phyloP scores from a whole-genome alignment of 2,888 invertebrate species.

The Netelia inedita region DNA sequence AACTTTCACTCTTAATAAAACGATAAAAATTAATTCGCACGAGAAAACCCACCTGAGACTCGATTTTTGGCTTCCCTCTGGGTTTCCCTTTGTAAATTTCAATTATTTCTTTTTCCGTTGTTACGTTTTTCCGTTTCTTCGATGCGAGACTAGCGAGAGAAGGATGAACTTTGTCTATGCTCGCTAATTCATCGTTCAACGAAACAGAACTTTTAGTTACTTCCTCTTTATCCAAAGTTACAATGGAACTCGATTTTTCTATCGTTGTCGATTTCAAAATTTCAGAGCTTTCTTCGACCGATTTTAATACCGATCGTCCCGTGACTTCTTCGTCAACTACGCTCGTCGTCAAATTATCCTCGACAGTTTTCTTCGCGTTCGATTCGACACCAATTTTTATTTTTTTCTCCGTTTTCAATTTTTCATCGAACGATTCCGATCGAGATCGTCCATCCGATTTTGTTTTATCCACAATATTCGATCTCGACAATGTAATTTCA shows the following conservation, averaged over 20 bases:
- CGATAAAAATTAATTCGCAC: not conserved
- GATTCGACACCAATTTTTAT: not conserved
- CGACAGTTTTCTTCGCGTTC: not conserved
- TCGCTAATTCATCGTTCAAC: conserved; percentile 14
- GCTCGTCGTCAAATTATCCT: not conserved
- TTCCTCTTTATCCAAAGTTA: not conserved
- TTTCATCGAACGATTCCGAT: not conserved
- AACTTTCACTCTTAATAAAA: not conserved
- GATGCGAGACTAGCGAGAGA: conserved; percentile 47
- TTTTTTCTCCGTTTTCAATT: not conserved
- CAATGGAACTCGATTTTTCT: not conserved
- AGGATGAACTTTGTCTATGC: conserved; percentile 46
- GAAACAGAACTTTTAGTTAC: not conserved
- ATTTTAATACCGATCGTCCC: not conserved
- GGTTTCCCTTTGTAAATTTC: conserved; percentile 56
- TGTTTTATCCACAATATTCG: not conserved
- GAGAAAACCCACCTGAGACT: conserved; percentile 34
- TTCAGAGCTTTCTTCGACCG: not conserved
- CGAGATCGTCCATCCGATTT: not conserved
- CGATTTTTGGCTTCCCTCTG: conserved; percentile 16
- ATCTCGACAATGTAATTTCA: not conserved
- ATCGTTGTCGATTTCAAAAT: not conserved
- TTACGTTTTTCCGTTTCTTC: not conserved
- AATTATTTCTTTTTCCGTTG: conserved; percentile 26
- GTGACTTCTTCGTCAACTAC: not conserved